Evolutionary conservation across 2,797 vertebrate species (phyloP), one percentile per base, ranked within the genome.

Genomic region (Molothrus aeneus): DNA sequence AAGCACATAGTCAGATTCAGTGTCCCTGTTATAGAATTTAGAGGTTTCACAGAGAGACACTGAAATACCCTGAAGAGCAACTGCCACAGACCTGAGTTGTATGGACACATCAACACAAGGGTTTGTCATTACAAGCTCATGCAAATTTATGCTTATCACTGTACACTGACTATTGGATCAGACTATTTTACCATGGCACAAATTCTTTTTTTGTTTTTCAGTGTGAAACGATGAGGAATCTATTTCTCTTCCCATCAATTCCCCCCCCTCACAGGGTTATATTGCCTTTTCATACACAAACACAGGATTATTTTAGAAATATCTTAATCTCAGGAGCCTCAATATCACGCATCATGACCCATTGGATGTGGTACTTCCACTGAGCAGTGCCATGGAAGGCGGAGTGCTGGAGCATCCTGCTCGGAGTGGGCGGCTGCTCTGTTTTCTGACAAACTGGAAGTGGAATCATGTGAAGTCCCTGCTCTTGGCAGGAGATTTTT

Each of bases 401-500:
- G 0, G 47, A 1, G 5, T 25, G 86, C 40, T 1, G 14, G 88
- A 83, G 45, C 74, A 31, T 1, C 57, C 70, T 63, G 92, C 79
- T 72, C 0, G 0, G 88, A 92, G 43, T 42, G 4, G 74, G 74
- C 5, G 11, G 59, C 93, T 61, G 74, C 89, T 91, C 15, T 1
- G 0, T 47, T 56, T 81, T 73, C 83, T 71, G 93, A 93, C 78
- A 88, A 88, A 81, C 82, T 91, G 83, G 77, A 91, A 96, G 71
- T 59, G 42, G 56, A 86, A 93, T 70, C 77, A 66, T 19, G 56
- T 70, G 92, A 86, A 95, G 83, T 81, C 74, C 78, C 74, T 6
- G 42, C 80, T 93, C 78, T 82, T 90, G 93, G 96, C 95, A 90
- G 71, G 64, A 92, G 94, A 86, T 88, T 93, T 95, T 93, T 22